Conservation (phyloP, 1,140 invertebrate genomes). For the Lepidurus couesii region DNA sequence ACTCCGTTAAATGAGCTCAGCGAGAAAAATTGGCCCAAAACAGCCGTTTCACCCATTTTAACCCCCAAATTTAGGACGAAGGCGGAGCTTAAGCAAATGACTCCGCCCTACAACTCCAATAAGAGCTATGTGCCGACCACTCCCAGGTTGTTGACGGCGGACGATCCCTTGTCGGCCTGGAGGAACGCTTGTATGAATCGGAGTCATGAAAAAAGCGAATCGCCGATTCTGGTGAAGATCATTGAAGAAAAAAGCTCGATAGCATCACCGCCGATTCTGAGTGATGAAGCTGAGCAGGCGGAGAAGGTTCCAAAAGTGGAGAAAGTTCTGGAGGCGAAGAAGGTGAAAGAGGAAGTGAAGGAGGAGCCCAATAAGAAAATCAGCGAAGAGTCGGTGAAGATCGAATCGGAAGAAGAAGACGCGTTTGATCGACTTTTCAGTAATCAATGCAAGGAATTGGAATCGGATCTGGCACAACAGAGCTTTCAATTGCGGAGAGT, state of each 20-base stretch:
- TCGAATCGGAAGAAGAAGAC: constrained; percentile 8
- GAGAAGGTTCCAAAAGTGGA: neutral
- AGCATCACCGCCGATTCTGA: too few relatives aligned
- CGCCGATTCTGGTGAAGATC: neutral
- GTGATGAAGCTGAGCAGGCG: too few relatives aligned
- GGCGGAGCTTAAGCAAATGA: constrained; percentile 28
- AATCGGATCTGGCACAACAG: neutral
- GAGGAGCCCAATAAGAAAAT: neutral
- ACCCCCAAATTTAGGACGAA: constrained; percentile 25
- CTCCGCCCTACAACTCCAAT: neutral
- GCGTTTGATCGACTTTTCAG: neutral
- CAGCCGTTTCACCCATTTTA: neutral
- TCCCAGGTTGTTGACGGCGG: neutral
- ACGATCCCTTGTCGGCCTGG: neutral
- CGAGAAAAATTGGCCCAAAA: constrained; percentile 16
- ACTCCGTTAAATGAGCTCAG: neutral
- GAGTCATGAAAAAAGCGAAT: neutral
- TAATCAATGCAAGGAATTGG: neutral
- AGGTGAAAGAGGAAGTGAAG: neutral
- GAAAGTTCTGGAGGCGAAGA: neutral
- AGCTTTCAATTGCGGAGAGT: neutral
- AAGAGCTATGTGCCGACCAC: neutral
- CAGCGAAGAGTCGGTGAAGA: neutral
- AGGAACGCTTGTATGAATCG: neutral
- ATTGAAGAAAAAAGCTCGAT: too few relatives aligned